These are phyloP conservation scores for Drosophila ochracea DNA, from an alignment of 2,888 invertebrate species.

Conservation along the genomic window DNA sequence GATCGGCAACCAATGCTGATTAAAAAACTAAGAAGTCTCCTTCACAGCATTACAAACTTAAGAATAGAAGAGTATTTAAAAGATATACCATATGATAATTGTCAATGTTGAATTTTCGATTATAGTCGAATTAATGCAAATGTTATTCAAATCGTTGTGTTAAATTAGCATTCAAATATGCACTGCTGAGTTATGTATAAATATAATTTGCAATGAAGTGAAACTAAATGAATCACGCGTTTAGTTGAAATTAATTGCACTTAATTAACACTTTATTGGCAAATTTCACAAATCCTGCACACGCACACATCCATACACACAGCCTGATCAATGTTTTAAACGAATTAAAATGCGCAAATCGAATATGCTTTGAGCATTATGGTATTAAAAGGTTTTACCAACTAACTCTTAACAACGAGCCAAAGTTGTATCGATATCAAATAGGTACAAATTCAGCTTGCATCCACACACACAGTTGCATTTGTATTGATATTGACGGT, in stretches of 20 bases:
- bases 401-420: not conserved
- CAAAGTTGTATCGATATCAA: slow-evolving; percentile 61
- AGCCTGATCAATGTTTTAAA: slow-evolving; percentile 38
- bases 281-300: not conserved
- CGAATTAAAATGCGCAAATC: slow-evolving; percentile 58
- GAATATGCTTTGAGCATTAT: slow-evolving; percentile 39
- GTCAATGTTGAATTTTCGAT: not conserved
- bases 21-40: not conserved
- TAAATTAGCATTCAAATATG: not conserved
- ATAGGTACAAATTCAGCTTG: slow-evolving; percentile 9
- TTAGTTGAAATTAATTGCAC: slow-evolving; percentile 3
- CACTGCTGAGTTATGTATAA: not conserved
- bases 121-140: not conserved
- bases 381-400: slow-evolving; percentile 58
- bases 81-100: not conserved
- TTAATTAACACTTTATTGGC: not conserved
- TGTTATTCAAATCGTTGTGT: not conserved
- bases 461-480: not conserved
- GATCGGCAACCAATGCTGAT: not conserved
- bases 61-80: not conserved
- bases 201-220: not conserved
- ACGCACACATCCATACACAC: not conserved
- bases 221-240: slow-evolving; percentile 1
- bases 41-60: not conserved
- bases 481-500: slow-evolving; percentile 16